A percentile compares a stretch with the other conserved stretches of the same genome.
phyloP scores from a whole-genome alignment of 1,140 invertebrate genomes.

The Leptinotarsa defecta region DNA sequence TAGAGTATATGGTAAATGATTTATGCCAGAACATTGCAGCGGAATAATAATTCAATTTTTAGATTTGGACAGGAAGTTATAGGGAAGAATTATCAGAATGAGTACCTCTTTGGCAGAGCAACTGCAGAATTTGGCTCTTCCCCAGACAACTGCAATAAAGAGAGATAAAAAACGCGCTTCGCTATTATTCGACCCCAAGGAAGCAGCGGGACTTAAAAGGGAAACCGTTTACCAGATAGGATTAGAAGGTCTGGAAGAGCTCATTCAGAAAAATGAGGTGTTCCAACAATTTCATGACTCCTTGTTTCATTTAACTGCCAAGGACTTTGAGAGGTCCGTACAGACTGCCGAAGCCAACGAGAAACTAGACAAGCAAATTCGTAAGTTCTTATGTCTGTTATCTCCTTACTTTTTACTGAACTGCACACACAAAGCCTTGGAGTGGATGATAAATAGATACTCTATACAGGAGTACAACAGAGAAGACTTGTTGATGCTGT shows the following conservation, averaged over 20 bases:
- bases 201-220: slow-evolving; percentile 82
- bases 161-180: slow-evolving; percentile 74
- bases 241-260: slow-evolving; percentile 79
- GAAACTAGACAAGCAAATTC: slow-evolving; percentile 75
- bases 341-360: slow-evolving; percentile 75
- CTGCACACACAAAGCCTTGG: slow-evolving; percentile 84
- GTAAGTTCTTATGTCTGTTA: slow-evolving; percentile 77
- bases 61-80: too few relatives aligned
- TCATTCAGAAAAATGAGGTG: slow-evolving; percentile 70
- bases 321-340: slow-evolving; percentile 79
- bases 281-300: slow-evolving; percentile 77
- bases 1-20: too few relatives aligned
- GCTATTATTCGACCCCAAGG: slow-evolving; percentile 84
- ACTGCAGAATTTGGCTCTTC: slow-evolving; percentile 76
- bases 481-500: slow-evolving; percentile 76
- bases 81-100: slow-evolving; percentile 47
- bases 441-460: slow-evolving; percentile 91
- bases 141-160: slow-evolving; percentile 75
- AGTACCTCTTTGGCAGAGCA: slow-evolving; percentile 82
- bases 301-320: slow-evolving; percentile 76
- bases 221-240: slow-evolving; percentile 86
- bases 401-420: slow-evolving; percentile 87
- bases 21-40: too few relatives aligned
- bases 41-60: too few relatives aligned
- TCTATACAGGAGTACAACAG: slow-evolving; percentile 87